Conservation (phyloP, 2,113 vertebrate species). For the Microcebus murinus region DNA sequence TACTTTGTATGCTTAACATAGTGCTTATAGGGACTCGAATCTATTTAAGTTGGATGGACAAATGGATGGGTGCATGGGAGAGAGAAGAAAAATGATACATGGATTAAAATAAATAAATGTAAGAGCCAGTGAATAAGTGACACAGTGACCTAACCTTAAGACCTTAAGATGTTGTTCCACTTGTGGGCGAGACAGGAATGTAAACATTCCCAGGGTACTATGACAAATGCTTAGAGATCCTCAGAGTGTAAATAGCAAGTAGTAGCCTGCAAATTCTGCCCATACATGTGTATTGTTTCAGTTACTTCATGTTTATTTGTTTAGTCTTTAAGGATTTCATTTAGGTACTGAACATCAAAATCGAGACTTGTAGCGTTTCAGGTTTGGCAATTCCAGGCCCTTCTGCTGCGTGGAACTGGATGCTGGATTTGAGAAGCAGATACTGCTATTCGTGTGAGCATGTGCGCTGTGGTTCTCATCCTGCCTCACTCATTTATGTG, state of each 20-base stretch:
- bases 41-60: background rate
- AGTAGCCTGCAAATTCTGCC: background rate
- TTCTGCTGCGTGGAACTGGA: background rate
- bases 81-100: background rate
- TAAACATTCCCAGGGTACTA: background rate
- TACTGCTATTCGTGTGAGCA: background rate
- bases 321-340: background rate
- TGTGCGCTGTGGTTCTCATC: no score
- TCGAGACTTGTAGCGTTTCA: background rate
- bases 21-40: background rate
- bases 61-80: background rate
- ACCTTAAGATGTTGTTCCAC: background rate
- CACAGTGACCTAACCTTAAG: background rate
- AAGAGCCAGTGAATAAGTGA: background rate
- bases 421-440: background rate
- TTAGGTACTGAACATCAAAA: background rate
- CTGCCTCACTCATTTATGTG: background rate
- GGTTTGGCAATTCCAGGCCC: background rate
- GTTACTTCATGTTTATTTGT: background rate
- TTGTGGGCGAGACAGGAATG: background rate
- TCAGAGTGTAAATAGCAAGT: background rate
- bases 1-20: background rate
- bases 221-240: background rate
- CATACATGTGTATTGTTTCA: background rate
- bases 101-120: conserved; percentile 31